These are phyloP conservation scores for Aix galericulata DNA, from an alignment of 2,113 vertebrate genomes.

Conservation along the genomic window DNA sequence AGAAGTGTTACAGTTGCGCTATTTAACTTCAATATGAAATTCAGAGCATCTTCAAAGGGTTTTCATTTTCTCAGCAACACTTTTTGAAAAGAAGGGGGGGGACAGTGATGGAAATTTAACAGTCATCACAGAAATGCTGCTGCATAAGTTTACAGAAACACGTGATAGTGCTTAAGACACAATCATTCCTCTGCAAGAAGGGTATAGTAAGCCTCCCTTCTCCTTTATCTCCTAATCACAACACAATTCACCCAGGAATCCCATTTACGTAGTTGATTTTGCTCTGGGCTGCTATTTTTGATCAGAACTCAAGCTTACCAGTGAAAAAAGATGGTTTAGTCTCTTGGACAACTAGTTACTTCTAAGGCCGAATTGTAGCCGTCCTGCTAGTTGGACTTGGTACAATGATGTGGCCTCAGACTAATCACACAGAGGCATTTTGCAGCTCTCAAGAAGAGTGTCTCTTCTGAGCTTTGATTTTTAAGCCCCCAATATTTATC, in stretches of 20 bases:
- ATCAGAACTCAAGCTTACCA: neutral
- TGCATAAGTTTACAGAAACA: neutral
- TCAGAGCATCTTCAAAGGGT: neutral
- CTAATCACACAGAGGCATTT: neutral
- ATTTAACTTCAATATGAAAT: neutral
- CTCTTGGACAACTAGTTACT: neutral
- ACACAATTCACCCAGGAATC: neutral
- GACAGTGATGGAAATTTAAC: neutral
- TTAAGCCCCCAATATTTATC: neutral
- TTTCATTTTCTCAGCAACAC: neutral
- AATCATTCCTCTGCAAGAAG: neutral
- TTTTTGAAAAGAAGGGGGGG: neutral
- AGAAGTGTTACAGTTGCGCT: neutral
- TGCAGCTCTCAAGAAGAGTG: neutral
- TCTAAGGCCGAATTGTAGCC: neutral
- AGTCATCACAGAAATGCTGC: neutral
- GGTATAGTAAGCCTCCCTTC: neutral
- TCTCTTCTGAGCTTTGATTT: constrained; percentile 7
- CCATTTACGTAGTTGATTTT: neutral
- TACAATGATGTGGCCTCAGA: neutral
- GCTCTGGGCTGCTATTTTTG: neutral
- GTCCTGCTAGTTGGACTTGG: neutral
- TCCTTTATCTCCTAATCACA: neutral
- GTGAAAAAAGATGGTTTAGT: neutral
- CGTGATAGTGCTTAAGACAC: neutral